Conservation (phyloP, 1,140 invertebrate species). For the Eupristina koningsbergeri region DNA sequence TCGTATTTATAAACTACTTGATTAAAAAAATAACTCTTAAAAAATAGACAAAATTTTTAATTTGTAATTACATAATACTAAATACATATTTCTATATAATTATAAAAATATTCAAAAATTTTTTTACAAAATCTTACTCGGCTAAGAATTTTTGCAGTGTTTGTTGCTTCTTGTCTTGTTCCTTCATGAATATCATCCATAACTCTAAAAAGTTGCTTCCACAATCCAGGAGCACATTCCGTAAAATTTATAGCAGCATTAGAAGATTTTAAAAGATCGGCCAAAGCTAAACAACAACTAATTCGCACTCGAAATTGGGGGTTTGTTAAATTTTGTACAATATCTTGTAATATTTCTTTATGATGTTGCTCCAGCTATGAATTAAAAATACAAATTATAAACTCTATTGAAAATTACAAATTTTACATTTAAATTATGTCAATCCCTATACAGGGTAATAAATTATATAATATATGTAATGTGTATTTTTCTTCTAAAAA, state of each 20-base stretch:
- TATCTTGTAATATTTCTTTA: slow-evolving; percentile 87
- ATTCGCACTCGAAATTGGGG: slow-evolving; percentile 91
- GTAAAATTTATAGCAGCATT: slow-evolving; percentile 63
- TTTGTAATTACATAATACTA: no score
- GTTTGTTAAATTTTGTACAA: slow-evolving; percentile 86
- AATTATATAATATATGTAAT: not conserved
- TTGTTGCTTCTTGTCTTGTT: slow-evolving; percentile 85
- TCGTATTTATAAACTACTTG: no score
- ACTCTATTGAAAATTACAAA: not conserved
- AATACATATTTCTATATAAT: no score
- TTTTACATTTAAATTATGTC: not conserved
- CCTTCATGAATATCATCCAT: slow-evolving; percentile 95
- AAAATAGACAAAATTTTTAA: no score
- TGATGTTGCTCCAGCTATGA: slow-evolving; percentile 88
- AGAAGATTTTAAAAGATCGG: slow-evolving; percentile 83
- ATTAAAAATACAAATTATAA: not conserved
- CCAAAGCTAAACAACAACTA: slow-evolving; percentile 89
- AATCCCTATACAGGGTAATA: not conserved
- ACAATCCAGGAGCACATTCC: slow-evolving; percentile 76
- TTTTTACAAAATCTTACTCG: slow-evolving; percentile 75
- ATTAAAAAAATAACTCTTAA: no score
- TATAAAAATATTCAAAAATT: no score
- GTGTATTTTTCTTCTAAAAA: no score
- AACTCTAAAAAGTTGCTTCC: slow-evolving; percentile 88
- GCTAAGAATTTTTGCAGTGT: slow-evolving; percentile 84